Conservation (phyloP, 2,888 invertebrate genomes). For the Ptilodon capucinus region DNA sequence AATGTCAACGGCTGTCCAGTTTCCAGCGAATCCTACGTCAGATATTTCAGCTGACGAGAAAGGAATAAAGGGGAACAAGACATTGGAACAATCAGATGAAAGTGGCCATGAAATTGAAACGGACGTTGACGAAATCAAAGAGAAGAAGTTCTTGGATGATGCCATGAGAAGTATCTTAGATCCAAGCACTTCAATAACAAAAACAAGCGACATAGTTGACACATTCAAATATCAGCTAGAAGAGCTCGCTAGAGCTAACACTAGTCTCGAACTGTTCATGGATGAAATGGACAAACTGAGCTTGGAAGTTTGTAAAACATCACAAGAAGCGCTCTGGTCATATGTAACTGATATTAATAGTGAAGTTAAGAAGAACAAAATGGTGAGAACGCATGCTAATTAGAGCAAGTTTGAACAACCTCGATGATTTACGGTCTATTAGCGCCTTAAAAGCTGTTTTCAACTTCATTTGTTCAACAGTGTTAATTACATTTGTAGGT, state of each 20-base stretch:
- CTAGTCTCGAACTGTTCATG: conserved; percentile 63
- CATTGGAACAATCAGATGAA: conserved; percentile 64
- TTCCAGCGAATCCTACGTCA: conserved; percentile 61
- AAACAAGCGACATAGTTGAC: conserved; percentile 51
- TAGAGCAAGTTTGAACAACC: background rate
- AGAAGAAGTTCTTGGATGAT: conserved; percentile 67
- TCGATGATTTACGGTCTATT: conserved; percentile 8
- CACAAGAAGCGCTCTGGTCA: conserved; percentile 71
- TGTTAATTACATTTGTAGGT: conserved; percentile 46
- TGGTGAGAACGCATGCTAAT: conserved; percentile 47
- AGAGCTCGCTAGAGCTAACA: conserved; percentile 57
- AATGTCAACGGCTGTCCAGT: conserved; percentile 52
- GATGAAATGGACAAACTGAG: conserved; percentile 72
- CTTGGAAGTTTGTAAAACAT: conserved; percentile 70
- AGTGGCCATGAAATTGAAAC: conserved; percentile 68
- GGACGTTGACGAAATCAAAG: conserved; percentile 62
- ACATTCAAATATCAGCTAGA: conserved; percentile 59
- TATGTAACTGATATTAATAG: conserved; percentile 71
- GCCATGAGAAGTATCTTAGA: conserved; percentile 70
- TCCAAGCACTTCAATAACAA: conserved; percentile 54
- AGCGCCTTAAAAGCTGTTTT: conserved; percentile 6
- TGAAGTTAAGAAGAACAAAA: conserved; percentile 67
- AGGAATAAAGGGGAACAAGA: conserved; percentile 53
- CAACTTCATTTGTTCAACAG: conserved; percentile 2
- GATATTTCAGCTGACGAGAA: conserved; percentile 72